Percentiles rank a stretch among this genome's conserved stretches.
These are phyloP conservation scores for Carapus acus DNA, from an alignment of 2,797 vertebrate genomes.

Conservation along the genomic window DNA sequence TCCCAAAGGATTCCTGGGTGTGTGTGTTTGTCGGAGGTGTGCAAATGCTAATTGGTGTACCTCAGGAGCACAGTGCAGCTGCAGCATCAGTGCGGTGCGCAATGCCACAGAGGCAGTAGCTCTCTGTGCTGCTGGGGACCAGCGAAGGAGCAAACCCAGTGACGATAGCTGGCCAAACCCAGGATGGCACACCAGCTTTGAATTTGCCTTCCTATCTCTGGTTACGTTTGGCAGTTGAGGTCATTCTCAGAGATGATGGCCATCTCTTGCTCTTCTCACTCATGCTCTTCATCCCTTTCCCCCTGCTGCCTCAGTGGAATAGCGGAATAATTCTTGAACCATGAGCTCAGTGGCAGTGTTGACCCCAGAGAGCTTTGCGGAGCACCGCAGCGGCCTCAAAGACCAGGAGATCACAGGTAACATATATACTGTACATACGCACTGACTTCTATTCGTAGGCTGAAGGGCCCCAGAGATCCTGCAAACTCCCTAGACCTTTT, in stretches of 20 bases:
- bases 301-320: slow-evolving; percentile 57
- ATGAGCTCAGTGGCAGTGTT: slow-evolving; percentile 83
- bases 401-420: slow-evolving; percentile 72
- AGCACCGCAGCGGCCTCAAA: slow-evolving; percentile 74
- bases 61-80: slow-evolving; percentile 48
- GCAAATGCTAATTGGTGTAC: slow-evolving; percentile 55
- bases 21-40: slow-evolving; percentile 48
- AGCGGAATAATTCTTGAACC: slow-evolving; percentile 76
- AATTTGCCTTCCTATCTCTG: not conserved
- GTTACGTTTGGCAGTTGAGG: slow-evolving; percentile 1
- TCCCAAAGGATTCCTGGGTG: slow-evolving; percentile 28
- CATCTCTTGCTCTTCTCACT: slow-evolving; percentile 3
- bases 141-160: slow-evolving; percentile 12
- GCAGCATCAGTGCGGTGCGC: slow-evolving; percentile 21
- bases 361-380: slow-evolving; percentile 80
- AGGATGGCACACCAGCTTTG: not conserved
- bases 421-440: too few relatives aligned
- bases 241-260: not conserved
- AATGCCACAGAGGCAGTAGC: slow-evolving; percentile 32
- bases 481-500: slow-evolving; percentile 1
- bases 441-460: not conserved
- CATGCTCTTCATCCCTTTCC: not conserved
- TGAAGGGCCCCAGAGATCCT: not conserved
- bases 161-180: not conserved
- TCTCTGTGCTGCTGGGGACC: slow-evolving; percentile 28